These are phyloP conservation scores for Trissolcus japonicus DNA, from an alignment of 2,888 invertebrate species.

Conservation along the genomic window DNA sequence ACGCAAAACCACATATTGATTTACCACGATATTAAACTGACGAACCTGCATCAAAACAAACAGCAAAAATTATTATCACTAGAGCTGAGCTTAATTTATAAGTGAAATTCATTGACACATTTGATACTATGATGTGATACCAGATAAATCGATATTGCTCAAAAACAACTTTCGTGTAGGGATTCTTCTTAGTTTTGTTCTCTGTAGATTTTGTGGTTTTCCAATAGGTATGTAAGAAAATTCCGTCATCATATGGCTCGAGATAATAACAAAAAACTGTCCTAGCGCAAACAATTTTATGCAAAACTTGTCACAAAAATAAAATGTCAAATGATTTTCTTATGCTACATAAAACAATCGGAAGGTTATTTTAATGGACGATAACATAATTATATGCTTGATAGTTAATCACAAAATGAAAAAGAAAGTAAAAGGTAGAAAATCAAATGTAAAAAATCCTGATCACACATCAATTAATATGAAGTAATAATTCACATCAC, in stretches of 20 bases:
- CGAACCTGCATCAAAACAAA: slow-evolving; percentile 22
- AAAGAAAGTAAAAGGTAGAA: background rate
- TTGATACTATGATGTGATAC: slow-evolving; percentile 4
- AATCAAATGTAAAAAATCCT: background rate
- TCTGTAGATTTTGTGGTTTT: too few relatives aligned
- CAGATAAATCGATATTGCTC: slow-evolving; percentile 38
- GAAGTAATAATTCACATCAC: slow-evolving; percentile 12
- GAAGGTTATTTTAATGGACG: too few relatives aligned
- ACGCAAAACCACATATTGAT: slow-evolving; percentile 46
- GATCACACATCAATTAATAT: background rate
- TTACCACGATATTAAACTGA: slow-evolving; percentile 31
- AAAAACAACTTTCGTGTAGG: slow-evolving; percentile 28
- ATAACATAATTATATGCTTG: too few relatives aligned
- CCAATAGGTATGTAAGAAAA: too few relatives aligned
- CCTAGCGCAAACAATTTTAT: too few relatives aligned
- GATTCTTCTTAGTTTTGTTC: too few relatives aligned
- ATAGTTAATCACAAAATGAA: too few relatives aligned
- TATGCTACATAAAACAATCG: too few relatives aligned
- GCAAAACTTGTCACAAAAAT: too few relatives aligned
- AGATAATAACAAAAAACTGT: too few relatives aligned
- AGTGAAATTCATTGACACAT: slow-evolving; percentile 15
- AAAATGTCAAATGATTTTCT: too few relatives aligned
- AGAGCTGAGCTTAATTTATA: slow-evolving; percentile 3
- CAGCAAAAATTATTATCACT: slow-evolving; percentile 6
- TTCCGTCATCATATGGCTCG: too few relatives aligned